Percentiles rank a stretch among this genome's conserved stretches.
phyloP scores from a whole-genome alignment of 2,888 invertebrate species.

The Drosophila subsilvestris region DNA sequence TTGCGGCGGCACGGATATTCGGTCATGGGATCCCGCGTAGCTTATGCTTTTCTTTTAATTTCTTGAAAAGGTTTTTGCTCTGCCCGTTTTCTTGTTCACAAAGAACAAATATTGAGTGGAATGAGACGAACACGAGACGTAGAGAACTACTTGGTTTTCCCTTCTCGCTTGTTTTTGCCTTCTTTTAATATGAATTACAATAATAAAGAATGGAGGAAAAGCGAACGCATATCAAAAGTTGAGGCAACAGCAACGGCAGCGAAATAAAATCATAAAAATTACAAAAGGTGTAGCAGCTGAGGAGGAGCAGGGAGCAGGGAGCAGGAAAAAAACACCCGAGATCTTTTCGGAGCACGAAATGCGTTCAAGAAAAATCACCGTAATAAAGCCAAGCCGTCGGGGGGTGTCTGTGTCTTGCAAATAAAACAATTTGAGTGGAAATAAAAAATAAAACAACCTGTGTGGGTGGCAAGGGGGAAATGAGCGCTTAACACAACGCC shows the following conservation, averaged over 20 bases:
- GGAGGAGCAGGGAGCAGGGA: no score
- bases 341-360: constrained; percentile 59
- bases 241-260: constrained; percentile 25
- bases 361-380: constrained; percentile 79
- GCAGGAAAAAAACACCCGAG: constrained; percentile 44
- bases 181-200: constrained; percentile 72
- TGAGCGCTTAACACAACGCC: constrained; percentile 68
- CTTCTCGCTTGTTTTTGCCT: constrained; percentile 23
- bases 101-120: constrained; percentile 28
- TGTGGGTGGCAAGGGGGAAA: constrained; percentile 34
- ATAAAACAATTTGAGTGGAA: constrained; percentile 81
- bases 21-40: constrained; percentile 13
- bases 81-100: constrained; percentile 13
- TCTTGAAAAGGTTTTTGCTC: constrained; percentile 68
- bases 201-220: constrained; percentile 66
- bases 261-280: constrained; percentile 80
- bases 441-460: constrained; percentile 75
- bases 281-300: constrained; percentile 71
- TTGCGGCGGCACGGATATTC: constrained; percentile 30
- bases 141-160: constrained; percentile 15
- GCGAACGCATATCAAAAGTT: constrained; percentile 47
- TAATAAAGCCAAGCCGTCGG: constrained; percentile 71
- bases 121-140: constrained; percentile 2
- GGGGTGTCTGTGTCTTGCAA: constrained; percentile 55
- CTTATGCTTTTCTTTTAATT: constrained; percentile 68